Base-by-base conservation (phyloP, 2,113 vertebrate species). In the Bostrychus sinensis region DNA sequence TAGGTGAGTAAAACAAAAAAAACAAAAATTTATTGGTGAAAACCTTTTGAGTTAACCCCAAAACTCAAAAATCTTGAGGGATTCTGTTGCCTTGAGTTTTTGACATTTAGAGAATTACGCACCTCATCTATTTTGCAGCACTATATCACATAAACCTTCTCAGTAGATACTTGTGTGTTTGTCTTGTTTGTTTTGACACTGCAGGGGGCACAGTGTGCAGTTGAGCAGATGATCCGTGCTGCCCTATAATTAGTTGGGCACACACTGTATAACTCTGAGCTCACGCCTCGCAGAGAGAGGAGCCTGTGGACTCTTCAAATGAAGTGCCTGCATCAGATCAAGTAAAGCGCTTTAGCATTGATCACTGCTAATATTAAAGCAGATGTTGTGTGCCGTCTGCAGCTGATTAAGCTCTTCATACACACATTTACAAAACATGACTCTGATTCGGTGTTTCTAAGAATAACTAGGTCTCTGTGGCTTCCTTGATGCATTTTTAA, bases 321-420 rank as follows among this genome's bases (percentile, higher is more conserved):
- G 32, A 72, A 60, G 41, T 48, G 67, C 56, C 56, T 51, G 56
- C 11, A 11, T 62, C 68, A 63, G 55, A 72, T 53, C 30, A 66
- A 20, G 57, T 63, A 26, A 64, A 72, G 68, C 56, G 53, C 46
- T 70, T 68, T 50, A 62, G 68, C 53, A 77, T 81, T 55, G 72
- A 83, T 83, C 25, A 57, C 54, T 48, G 78, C 59, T 57, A 51
- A 53, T 58, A 60, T 56, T 66, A 57, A 57, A 70, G 50, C 50
- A 75, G 32, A 72, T 11, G 1, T 28, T 68, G 17, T 48, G 23
- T 54, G 38, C 45, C 19, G 23, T 43, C 26, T 30, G 42, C 51
- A 74, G 57, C 37, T 10, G 20, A 46, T 50, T 69, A 58, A 57
- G 42, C 59, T 43, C 53, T 66, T 54, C 61, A 70, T 53, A 72